Evolutionary conservation across 2,797 vertebrate genomes (phyloP).

Genomic region (Morelia viridis): DNA sequence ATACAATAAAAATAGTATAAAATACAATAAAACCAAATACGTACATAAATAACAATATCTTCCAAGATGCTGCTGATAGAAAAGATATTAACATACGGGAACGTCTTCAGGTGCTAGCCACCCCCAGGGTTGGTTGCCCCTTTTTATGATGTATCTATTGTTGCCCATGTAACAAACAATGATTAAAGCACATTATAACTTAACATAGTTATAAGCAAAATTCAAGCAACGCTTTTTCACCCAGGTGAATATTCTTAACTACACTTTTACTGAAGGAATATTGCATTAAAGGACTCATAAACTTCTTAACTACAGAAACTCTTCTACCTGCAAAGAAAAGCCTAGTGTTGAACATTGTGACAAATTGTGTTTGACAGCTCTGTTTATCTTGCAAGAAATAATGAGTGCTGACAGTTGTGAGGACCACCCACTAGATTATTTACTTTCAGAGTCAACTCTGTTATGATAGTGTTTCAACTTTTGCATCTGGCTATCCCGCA

Average conservation of each 20-base stretch:
- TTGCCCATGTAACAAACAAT: background rate
- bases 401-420: constrained; percentile 65
- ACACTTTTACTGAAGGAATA: background rate
- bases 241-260: background rate
- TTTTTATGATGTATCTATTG: background rate
- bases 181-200: background rate
- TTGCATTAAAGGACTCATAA: constrained; percentile 23
- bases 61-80: no score
- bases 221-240: background rate
- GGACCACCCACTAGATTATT: constrained; percentile 70
- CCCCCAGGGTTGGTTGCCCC: no score
- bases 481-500: constrained; percentile 62
- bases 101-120: no score
- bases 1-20: no score
- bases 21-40: no score
- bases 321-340: constrained; percentile 50
- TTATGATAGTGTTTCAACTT: constrained; percentile 67
- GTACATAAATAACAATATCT: no score
- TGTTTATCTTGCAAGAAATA: constrained; percentile 62
- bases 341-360: constrained; percentile 47
- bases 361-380: constrained; percentile 63
- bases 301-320: constrained; percentile 8
- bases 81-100: no score
- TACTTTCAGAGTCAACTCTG: constrained; percentile 68
- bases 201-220: background rate